Evolutionary conservation across 2,113 vertebrate genomes (phyloP).

Genomic region (Microcebus griseorufus): DNA sequence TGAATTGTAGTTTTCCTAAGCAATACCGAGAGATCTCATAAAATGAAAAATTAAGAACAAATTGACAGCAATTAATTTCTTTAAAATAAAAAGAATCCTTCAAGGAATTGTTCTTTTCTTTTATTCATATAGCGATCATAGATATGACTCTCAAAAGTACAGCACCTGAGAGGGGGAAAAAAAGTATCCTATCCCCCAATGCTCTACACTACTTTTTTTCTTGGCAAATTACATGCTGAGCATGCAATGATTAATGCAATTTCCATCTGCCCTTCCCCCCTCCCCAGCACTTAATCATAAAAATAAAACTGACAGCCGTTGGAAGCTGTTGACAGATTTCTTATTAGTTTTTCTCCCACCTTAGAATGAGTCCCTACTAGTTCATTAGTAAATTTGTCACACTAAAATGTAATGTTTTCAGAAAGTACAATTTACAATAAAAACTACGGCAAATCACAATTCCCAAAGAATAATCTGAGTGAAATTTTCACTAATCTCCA

Average conservation of each 20-base stretch:
- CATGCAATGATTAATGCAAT: neutral
- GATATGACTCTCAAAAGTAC: neutral
- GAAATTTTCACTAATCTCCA: neutral
- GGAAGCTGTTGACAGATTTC: neutral
- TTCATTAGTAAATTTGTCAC: neutral
- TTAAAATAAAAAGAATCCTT: slow-evolving; percentile 6
- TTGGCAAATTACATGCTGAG: neutral
- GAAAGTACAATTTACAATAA: neutral
- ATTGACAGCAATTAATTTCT: neutral
- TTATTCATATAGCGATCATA: neutral
- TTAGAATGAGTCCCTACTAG: neutral
- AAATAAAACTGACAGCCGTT: neutral
- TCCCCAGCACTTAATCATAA: slow-evolving; percentile 24
- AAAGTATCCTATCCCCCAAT: neutral
- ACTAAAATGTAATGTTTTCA: slow-evolving; percentile 17
- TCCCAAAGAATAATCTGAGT: slow-evolving; percentile 8
- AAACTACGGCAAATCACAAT: neutral
- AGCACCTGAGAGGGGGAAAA: neutral
- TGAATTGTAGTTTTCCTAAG: neutral
- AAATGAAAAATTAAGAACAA: slow-evolving; percentile 24
- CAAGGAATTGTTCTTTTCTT: neutral
- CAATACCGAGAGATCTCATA: neutral
- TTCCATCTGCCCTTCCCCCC: neutral
- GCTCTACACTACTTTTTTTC: neutral
- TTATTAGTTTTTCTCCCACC: neutral